Evolutionary conservation across 2,113 vertebrate species (phyloP), one percentile per base, ranked within the genome.

Genomic region (Bubo blakistoni): DNA sequence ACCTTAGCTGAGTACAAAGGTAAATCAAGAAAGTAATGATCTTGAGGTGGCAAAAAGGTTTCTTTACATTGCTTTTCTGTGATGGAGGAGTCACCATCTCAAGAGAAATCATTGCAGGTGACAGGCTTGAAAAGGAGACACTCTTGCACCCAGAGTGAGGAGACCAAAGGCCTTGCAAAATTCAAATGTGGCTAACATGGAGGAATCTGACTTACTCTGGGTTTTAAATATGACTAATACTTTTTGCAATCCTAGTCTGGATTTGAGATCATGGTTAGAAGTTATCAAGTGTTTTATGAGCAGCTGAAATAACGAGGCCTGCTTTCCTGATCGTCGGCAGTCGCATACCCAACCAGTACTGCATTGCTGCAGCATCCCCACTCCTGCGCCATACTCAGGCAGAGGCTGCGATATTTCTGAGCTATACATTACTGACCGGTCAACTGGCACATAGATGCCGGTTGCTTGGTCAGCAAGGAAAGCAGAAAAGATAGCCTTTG

Each of bases 361-460:
- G 81, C 54, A 25, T 13, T 25, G 36, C 78, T 58, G 61, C 82
- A 79, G 74, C 66, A 55, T 42, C 62, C 74, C 79, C 14, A 2
- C 30, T 67, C 78, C 88, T 8, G 10, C 1, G 0, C 71, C 62
- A 5, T 9, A 3, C 32, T 40, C 34, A 25, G 5, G 16, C 46
- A 58, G 46, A 66, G 55, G 30, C 69, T 62, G 36, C 0, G 1
- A 11, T 16, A n/a, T 80, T 90, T 74, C 84, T 0, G 2, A 82
- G 62, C 49, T 52, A 4, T 18, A 22, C 15, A 1, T 49, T 14
- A 20, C 2, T 7, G 61, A 52, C 29, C 0, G 0, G 27, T 61
- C 74, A 62, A 7, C 84, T n/a, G n/a, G 46, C 57, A 47, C 16
- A 0, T 3, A 17, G 46, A 36, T 61, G 15, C 25, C 7, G 25